Percentiles rank a stretch among this genome's conserved stretches.
phyloP scores from a whole-genome alignment of 2,797 vertebrate genomes.

The Malacoraja senta region DNA sequence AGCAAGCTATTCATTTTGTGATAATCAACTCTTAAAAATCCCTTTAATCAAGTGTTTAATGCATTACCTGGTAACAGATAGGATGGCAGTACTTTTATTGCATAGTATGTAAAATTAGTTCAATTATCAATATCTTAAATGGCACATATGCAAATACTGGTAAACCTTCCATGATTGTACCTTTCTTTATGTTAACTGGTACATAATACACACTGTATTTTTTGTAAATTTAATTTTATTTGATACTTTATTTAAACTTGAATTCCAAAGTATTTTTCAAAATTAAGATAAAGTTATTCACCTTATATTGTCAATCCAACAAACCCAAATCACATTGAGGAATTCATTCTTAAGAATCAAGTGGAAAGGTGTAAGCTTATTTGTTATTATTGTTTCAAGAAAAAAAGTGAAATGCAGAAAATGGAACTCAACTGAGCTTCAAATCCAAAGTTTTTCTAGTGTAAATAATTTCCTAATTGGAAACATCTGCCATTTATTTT shows the following conservation, averaged over 20 bases:
- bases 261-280: not conserved
- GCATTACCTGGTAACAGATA: slow-evolving; percentile 2
- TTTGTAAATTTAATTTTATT: not conserved
- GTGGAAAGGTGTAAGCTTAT: not conserved
- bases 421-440: not conserved
- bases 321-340: too few relatives aligned
- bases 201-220: not conserved
- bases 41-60: slow-evolving; percentile 27
- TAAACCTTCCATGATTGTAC: not conserved
- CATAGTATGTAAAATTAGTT: not conserved
- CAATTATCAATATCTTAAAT: not conserved
- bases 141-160: not conserved
- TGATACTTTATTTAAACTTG: not conserved
- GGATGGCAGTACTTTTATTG: slow-evolving; percentile 1
- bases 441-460: not conserved
- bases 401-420: not conserved
- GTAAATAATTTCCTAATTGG: not conserved
- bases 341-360: not conserved
- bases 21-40: slow-evolving; percentile 57
- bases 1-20: slow-evolving; percentile 48
- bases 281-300: not conserved
- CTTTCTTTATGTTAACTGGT: not conserved
- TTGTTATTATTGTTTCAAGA: not conserved
- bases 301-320: not conserved
- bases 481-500: not conserved